Evolutionary conservation across 1,140 invertebrate species (phyloP).

Genomic region (Ridgeia piscesae): DNA sequence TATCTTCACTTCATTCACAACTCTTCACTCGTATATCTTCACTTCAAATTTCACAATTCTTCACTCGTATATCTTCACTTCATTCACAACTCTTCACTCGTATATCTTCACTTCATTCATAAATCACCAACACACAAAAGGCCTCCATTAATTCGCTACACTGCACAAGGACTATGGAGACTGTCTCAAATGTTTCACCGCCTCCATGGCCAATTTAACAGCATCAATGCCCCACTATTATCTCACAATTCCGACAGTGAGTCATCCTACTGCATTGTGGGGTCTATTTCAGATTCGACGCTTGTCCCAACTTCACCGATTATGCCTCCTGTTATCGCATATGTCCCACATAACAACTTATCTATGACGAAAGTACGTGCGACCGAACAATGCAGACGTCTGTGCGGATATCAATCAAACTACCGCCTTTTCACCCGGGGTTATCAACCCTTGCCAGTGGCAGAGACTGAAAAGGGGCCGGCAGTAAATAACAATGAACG

Average conservation of each 20-base stretch:
- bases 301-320: neutral
- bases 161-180: neutral
- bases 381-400: neutral
- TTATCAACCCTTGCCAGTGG: neutral
- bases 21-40: too few species aligned
- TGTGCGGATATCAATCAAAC: neutral
- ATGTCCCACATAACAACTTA: neutral
- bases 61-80: too few species aligned
- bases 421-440: too few species aligned
- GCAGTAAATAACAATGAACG: neutral
- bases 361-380: neutral
- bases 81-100: too few species aligned
- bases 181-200: neutral
- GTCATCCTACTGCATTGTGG: neutral
- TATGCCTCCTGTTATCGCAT: neutral
- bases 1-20: too few species aligned
- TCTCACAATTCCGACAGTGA: neutral
- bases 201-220: neutral
- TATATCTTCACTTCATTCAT: neutral
- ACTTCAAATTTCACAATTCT: too few species aligned
- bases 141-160: neutral
- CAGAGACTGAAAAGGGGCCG: neutral
- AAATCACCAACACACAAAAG: neutral
- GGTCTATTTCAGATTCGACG: neutral
- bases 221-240: neutral